Evolutionary conservation across 2,888 invertebrate species (phyloP).

Genomic region (Mayetiola destructor): DNA sequence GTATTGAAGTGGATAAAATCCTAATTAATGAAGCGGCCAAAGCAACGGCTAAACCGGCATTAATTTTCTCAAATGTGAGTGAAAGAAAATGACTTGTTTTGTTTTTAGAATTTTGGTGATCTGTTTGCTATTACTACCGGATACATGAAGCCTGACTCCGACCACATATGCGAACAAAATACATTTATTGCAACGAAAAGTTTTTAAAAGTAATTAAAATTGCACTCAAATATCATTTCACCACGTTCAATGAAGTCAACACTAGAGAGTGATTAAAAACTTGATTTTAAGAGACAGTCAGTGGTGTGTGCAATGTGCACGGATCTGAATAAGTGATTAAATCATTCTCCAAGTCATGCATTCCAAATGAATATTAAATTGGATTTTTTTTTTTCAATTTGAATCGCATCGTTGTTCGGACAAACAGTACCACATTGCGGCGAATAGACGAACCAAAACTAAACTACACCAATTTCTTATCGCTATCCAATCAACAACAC

Average conservation of each 20-base stretch:
- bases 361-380: neutral
- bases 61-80: neutral
- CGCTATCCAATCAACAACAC: too few species aligned
- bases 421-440: neutral
- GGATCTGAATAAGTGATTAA: too few species aligned
- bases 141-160: too few species aligned
- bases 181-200: too few species aligned
- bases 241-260: neutral
- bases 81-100: constrained; percentile 4
- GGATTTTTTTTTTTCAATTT: neutral
- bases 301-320: too few species aligned
- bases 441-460: neutral
- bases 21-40: constrained; percentile 7
- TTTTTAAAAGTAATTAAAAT: neutral
- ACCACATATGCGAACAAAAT: too few species aligned
- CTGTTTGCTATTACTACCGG: constrained; percentile 3
- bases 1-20: neutral
- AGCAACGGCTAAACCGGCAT: neutral
- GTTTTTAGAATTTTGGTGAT: neutral
- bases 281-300: too few species aligned
- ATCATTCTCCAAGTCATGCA: neutral
- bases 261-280: too few species aligned
- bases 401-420: neutral
- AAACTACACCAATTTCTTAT: neutral
- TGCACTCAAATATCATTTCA: neutral